Evolutionary conservation across 2,113 vertebrate genomes (phyloP).

Genomic region (Odocoileus virginianus): DNA sequence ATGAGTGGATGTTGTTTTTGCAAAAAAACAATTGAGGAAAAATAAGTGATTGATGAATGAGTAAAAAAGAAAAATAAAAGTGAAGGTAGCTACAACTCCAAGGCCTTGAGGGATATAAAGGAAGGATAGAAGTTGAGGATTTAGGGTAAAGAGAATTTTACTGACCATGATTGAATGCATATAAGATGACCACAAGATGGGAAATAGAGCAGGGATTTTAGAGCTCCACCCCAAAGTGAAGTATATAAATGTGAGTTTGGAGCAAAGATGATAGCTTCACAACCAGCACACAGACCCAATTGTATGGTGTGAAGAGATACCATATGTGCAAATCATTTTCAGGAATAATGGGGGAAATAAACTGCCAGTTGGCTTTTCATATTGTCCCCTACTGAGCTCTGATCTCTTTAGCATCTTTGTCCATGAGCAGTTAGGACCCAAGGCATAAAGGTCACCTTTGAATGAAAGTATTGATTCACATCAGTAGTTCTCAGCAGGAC

Average conservation of each 20-base stretch:
- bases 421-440: neutral
- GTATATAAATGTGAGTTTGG: neutral
- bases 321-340: neutral
- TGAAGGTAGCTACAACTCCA: neutral
- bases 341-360: neutral
- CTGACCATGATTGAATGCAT: neutral
- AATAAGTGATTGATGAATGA: neutral
- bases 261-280: neutral
- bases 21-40: neutral
- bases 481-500: neutral
- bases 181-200: neutral
- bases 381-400: neutral
- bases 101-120: neutral
- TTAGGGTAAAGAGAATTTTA: neutral
- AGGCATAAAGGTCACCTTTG: neutral
- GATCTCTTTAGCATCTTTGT: accelerated
- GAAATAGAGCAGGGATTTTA: neutral
- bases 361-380: neutral
- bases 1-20: neutral
- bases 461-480: neutral
- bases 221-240: neutral
- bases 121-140: neutral
- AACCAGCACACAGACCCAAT: neutral
- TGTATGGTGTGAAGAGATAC: neutral
- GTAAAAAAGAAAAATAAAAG: neutral